Evolutionary conservation across 2,113 vertebrate genomes (phyloP), one percentile per base, ranked within the genome.

Genomic region (Oostethus manadensis): DNA sequence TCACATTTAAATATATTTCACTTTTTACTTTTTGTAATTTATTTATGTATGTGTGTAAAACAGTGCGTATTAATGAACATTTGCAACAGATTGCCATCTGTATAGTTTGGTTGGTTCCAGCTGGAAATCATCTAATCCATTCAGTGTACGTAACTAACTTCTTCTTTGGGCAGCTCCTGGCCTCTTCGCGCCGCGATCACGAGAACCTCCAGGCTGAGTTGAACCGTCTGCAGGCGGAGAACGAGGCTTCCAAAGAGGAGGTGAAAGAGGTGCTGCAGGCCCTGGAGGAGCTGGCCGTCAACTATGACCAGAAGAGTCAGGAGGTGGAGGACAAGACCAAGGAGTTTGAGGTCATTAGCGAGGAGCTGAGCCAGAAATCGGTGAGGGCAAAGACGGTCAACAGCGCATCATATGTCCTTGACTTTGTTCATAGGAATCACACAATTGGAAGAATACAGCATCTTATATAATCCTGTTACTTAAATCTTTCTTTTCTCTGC

Each of bases 301-400:
- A 98, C 83, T 98, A 98, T 13, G 96, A 98, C 77, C 96, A 98
- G 85, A 98, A 98, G 76, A 97, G 94, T 73, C 95, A 98, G 87
- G 96, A 98, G 89, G 96, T 96, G 71, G 96, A 98, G 86, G 95
- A 98, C 53, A 98, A 96, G 75, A 93, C 93, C 70, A 96, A 94
- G 84, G 94, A 97, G 60, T 98, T 93, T 4, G 95, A 97, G 61
- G 64, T 91, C 51, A 92, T 98, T 74, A 97, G 93, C 65, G 96
- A 98, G n/a, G 96, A 98, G 65, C 91, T 98, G n/a, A 94, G 89
- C 89, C 95, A 97, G 79, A 98, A 98, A 91, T 97, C 95, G 78
- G 96, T 98, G 89, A 53, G 74, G 7, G 1, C 47, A 29, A 18
- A 10, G 0, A 78, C 29, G 26, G 6, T 20, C 38, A 46, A 10